phyloP scores from a whole-genome alignment of 2,888 invertebrate species.

The Graphium colonna region DNA sequence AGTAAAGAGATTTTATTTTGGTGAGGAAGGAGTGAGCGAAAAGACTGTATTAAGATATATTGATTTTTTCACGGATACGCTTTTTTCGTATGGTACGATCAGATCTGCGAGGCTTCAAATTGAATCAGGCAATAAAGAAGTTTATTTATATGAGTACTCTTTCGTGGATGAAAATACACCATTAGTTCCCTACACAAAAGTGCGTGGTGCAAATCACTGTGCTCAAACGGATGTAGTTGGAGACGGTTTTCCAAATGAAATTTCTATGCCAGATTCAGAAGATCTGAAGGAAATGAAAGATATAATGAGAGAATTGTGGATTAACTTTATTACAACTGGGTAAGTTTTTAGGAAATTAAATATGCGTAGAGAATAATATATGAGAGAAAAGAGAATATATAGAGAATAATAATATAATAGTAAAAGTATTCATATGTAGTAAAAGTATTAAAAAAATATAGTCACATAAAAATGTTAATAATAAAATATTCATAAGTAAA shows the following conservation, averaged over 20 bases:
- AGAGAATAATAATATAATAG: no score
- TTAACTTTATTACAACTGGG: constrained; percentile 44
- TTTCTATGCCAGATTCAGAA: constrained; percentile 3
- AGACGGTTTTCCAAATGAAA: constrained; percentile 19
- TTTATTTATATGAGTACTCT: constrained; percentile 50
- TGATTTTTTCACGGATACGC: constrained; percentile 54
- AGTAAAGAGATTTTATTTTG: constrained; percentile 44
- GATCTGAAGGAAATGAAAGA: constrained; percentile 35
- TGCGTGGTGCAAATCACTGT: constrained; percentile 35
- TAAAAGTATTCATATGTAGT: no score
- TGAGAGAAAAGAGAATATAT: no score
- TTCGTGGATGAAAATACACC: no score
- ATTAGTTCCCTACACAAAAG: constrained; percentile 34
- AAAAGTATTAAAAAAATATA: no score
- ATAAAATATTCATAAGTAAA: no score
- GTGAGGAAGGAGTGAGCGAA: constrained; percentile 34
- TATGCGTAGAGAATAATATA: background rate
- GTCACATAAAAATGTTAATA: no score
- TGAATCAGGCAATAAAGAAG: constrained; percentile 42
- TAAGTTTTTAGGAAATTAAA: constrained; percentile 26
- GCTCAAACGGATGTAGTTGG: constrained; percentile 37
- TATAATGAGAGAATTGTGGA: constrained; percentile 41
- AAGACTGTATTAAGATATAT: constrained; percentile 39
- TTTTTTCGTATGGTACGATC: constrained; percentile 38
- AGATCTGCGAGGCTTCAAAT: constrained; percentile 39